These are phyloP conservation scores for Cetoscarus ocellatus DNA, from an alignment of 2,797 vertebrate genomes.

Conservation along the genomic window DNA sequence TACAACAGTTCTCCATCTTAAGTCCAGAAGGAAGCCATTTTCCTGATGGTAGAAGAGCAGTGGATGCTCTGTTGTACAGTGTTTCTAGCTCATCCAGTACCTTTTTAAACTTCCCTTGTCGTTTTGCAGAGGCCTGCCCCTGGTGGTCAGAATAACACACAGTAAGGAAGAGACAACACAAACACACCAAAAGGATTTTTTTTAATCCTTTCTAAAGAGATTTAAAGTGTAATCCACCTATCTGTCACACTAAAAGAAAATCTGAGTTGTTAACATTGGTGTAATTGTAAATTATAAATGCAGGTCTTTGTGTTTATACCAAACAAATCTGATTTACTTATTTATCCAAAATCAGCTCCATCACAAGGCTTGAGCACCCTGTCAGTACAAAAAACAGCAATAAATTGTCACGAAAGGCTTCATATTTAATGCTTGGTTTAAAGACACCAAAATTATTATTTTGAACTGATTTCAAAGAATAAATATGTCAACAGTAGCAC, in stretches of 20 bases:
- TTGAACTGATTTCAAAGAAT: neutral
- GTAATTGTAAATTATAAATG: conserved; percentile 6
- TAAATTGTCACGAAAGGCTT: neutral
- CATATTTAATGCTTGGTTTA: conserved; percentile 7
- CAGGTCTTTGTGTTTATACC: conserved; percentile 1
- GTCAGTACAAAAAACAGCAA: neutral
- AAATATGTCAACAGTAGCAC: neutral
- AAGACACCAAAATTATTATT: neutral
- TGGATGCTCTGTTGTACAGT: conserved; percentile 71
- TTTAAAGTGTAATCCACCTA: conserved; percentile 38
- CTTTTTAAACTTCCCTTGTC: conserved; percentile 99
- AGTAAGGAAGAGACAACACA: conserved; percentile 95
- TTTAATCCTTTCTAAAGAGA: conserved; percentile 38
- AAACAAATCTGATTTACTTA: conserved; percentile 5
- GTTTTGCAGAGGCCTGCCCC: conserved; percentile 99
- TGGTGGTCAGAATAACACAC: conserved; percentile 99
- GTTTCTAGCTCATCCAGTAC: conserved; percentile 95
- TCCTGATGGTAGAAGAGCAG: conserved; percentile 70
- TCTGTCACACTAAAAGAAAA: conserved; percentile 27
- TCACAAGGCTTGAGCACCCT: conserved; percentile 5
- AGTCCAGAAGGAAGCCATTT: conserved; percentile 56
- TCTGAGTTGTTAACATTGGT: conserved; percentile 8
- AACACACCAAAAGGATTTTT: conserved; percentile 87
- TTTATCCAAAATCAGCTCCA: conserved; percentile 7
- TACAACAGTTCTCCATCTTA: conserved; percentile 42